Percentiles rank a stretch among this genome's conserved stretches.
phyloP scores from a whole-genome alignment of 2,888 invertebrate genomes.

The Nephrotoma guestfalica region DNA sequence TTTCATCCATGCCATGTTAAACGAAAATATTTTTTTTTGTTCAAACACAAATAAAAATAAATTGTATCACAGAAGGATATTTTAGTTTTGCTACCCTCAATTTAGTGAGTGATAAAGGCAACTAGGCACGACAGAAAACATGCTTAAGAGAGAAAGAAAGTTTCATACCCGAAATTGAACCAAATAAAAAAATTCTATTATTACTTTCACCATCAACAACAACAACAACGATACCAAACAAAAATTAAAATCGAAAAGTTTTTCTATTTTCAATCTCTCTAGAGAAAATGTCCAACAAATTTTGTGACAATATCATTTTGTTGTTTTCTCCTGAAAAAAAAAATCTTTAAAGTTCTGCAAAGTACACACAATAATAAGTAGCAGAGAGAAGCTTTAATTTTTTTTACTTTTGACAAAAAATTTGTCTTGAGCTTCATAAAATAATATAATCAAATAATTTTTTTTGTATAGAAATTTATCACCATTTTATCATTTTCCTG shows the following conservation, averaged over 20 bases:
- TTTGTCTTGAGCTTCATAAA: background rate
- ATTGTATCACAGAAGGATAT: background rate
- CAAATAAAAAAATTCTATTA: background rate
- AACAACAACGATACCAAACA: background rate
- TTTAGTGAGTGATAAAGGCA: background rate
- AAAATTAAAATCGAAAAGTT: background rate
- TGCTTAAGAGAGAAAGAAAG: background rate
- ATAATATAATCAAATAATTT: background rate
- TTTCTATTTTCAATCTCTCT: background rate
- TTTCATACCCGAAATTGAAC: background rate
- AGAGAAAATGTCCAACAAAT: background rate
- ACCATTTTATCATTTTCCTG: background rate
- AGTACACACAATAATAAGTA: background rate
- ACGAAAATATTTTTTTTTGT: too few relatives aligned
- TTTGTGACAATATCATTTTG: background rate
- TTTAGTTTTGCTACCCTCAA: background rate
- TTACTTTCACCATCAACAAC: background rate
- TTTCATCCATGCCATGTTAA: background rate
- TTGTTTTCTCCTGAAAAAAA: background rate
- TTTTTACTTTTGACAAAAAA: background rate
- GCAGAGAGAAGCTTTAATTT: background rate
- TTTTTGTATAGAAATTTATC: background rate
- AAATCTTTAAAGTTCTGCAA: background rate
- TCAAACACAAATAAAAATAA: background rate
- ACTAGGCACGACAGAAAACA: background rate